Evolutionary conservation across 2,113 vertebrate species (phyloP).

Genomic region (Podiceps cristatus): DNA sequence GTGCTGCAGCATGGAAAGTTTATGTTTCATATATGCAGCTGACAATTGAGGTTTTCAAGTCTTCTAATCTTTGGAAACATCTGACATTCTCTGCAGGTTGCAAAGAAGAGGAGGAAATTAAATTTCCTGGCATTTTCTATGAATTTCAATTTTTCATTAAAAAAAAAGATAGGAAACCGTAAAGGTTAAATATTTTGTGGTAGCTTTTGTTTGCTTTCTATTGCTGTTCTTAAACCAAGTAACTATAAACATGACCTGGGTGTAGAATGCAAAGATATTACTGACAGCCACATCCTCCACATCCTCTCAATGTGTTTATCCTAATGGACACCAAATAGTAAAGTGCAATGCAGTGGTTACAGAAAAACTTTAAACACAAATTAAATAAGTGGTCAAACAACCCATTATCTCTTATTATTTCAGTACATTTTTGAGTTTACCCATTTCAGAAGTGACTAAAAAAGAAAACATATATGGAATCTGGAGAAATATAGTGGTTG

Average conservation of each 20-base stretch:
- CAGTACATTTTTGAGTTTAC: neutral
- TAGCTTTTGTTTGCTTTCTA: neutral
- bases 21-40: neutral
- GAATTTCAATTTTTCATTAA: neutral
- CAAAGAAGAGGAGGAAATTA: neutral
- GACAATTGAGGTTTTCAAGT: neutral
- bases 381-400: neutral
- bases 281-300: constrained; percentile 30
- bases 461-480: neutral
- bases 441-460: neutral
- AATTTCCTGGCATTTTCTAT: neutral
- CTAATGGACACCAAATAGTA: neutral
- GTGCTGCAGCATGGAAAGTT: neutral
- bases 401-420: neutral
- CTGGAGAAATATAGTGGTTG: neutral
- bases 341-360: neutral
- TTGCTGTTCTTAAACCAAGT: neutral
- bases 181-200: constrained; percentile 12
- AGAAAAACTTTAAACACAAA: neutral
- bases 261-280: neutral
- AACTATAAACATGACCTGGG: neutral
- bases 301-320: neutral
- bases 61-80: neutral
- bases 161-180: neutral
- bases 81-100: neutral